Percentiles rank a stretch among this genome's conserved stretches.
These are phyloP conservation scores for Formica aserva DNA, from an alignment of 2,888 invertebrate species.

Conservation along the genomic window DNA sequence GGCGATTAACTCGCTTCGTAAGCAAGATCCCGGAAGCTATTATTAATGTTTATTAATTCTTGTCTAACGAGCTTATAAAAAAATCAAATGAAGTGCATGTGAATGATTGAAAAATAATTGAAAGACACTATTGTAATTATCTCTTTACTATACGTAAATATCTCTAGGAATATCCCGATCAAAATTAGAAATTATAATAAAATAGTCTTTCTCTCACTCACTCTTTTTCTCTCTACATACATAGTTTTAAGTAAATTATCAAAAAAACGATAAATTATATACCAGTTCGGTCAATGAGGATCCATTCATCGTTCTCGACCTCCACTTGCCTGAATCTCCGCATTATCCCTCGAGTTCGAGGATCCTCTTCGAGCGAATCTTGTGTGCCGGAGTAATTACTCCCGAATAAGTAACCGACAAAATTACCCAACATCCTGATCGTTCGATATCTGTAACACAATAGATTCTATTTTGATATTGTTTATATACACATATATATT, in stretches of 20 bases:
- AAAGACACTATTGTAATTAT: not conserved
- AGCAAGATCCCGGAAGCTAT: not conserved
- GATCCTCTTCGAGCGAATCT: constrained; percentile 72
- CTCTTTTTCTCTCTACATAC: not conserved
- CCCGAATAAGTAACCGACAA: constrained; percentile 81
- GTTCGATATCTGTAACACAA: constrained; percentile 64
- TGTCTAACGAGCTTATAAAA: not conserved
- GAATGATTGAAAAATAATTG: not conserved
- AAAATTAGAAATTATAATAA: not conserved
- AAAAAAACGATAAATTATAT: constrained; percentile 43
- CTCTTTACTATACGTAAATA: not conserved
- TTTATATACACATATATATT: not conserved
- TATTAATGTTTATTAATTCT: not conserved
- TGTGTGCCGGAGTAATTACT: constrained; percentile 75
- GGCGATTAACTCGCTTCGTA: not conserved
- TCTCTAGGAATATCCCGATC: not conserved
- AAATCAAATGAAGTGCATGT: not conserved
- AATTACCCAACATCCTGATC: constrained; percentile 79
- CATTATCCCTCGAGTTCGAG: constrained; percentile 73
- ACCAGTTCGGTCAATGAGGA: constrained; percentile 83
- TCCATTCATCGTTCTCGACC: constrained; percentile 83
- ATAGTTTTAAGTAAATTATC: not conserved
- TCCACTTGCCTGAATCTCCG: constrained; percentile 81
- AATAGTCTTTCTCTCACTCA: not conserved
- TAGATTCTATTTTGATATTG: not conserved